These are phyloP conservation scores for Cantharis lateralis DNA, from an alignment of 2,888 invertebrate species.

Conservation along the genomic window DNA sequence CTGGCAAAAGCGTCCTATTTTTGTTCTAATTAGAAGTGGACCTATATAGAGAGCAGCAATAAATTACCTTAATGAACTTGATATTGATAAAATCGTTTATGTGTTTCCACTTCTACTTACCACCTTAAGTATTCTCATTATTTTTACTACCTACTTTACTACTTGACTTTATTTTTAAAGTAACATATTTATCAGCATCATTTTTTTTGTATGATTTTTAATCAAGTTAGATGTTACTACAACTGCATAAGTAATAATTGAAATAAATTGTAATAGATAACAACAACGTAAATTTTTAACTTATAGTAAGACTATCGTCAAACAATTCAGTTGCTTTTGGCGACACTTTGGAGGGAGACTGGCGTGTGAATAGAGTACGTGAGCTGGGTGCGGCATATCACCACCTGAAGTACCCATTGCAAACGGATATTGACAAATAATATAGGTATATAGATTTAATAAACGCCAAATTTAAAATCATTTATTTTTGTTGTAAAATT, in stretches of 20 bases:
- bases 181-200: neutral
- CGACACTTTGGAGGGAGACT: constrained; percentile 27
- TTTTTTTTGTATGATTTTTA: neutral
- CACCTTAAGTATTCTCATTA: constrained; percentile 14
- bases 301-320: constrained; percentile 8
- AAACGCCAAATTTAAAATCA: neutral
- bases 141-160: neutral
- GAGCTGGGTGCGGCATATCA: constrained; percentile 34
- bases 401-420: constrained; percentile 21
- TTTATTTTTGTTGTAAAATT: neutral
- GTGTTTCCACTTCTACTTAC: constrained; percentile 37
- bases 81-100: constrained; percentile 39
- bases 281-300: neutral
- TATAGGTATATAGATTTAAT: neutral
- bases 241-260: neutral
- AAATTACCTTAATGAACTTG: constrained; percentile 42
- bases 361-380: constrained; percentile 37
- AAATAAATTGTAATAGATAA: neutral
- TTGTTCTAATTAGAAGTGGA: constrained; percentile 28
- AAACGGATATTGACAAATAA: constrained; percentile 32
- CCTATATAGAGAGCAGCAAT: constrained; percentile 30
- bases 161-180: neutral
- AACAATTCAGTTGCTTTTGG: constrained; percentile 24
- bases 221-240: neutral
- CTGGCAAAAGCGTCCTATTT: constrained; percentile 27